Base-by-base conservation (phyloP, 2,113 vertebrate genomes). In the Podocnemis expansa region DNA sequence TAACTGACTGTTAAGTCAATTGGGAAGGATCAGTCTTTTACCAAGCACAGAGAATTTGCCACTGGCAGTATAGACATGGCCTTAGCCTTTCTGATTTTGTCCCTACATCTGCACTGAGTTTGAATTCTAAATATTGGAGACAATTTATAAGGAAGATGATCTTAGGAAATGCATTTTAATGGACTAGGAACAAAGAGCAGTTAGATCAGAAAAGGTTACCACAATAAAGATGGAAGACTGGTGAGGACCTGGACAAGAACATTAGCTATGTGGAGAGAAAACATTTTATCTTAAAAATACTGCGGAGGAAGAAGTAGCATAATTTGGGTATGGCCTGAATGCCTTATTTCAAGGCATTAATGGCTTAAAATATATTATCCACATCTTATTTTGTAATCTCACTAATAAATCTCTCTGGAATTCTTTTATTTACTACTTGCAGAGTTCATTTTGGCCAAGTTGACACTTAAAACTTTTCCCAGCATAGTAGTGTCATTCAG, bases 141-240 rank as follows among this genome's bases (percentile, higher is more conserved):
- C 13, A 84, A n/a, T 83, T 41, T 70, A 27, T 70, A 80, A 16
- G 3, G 3, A 25, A 12, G 76, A 34, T 0, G 8, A 29, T 34
- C 17, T 4, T 2, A 86, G 75, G 25, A 91, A 75, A 22, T 80
- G 22, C 25, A 10, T 19, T n/a, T 16, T 21, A 0, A 60, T 4
- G 41, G 5, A 1, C 8, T 43, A 67, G 34, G 24, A 34, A 14
- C 34, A 13, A 73, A 17, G 85, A 47, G 47, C 89, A 43, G 31
- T 22, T 38, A 84, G 51, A 24, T 91, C 84, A 21, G 41, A 73
- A 96, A 84, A 55, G 10, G 14, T 51, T 51, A 11, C 51, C 51
- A 4, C 17, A 52, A 52, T 52, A 16, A 52, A 52, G 51, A 52
- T 52, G 51, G 51, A 5, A 52, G 51, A 52, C 17, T 52, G 14